Base-by-base conservation (phyloP, 2,113 vertebrate species). In the Xiphophorus maculatus region DNA sequence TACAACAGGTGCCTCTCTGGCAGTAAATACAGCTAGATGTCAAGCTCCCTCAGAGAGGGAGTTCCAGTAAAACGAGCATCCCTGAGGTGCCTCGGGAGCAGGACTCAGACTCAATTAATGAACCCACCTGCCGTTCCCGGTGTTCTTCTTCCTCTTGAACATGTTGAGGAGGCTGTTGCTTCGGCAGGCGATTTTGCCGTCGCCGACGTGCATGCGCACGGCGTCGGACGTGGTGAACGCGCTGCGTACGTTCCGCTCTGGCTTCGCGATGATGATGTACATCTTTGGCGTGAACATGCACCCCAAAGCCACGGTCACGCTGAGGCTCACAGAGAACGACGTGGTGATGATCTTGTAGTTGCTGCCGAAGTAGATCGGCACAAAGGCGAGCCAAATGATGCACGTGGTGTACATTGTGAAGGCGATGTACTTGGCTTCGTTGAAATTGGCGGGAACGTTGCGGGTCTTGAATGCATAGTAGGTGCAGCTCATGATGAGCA, bases 351-450 rank as follows among this genome's bases (percentile, higher is more conserved):
- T 99, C 94, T 99, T 99, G 93, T 99, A 99, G 95, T 99, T 98
- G 95, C 96, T 97, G 71, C 98, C 98, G 1, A 99, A 99, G 92
- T 99, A 99, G 84, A 99, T 99, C 10, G 98, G 98, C 82, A 99
- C 97, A 19, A 99, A 99, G 12, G 98, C 98, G 74, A 99, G 93
- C 98, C 98, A 99, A 93, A 99, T 99, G 74, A 99, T 99, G 48
- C 98, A 99, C 0, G 98, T 99, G 86, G 98, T 99, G 88, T 99
- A 99, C 98, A 99, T 99, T 84, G 98, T 99, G 93, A 99, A 99
- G 69, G 97, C 98, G 68, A 99, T 98, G 81, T 99, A 99, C 86
- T 99, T 99, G 85, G 98, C 98, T 88, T 99, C 98, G 0, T 99
- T 99, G 94, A 99, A 99, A 84, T 99, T 99, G 68, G 97, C 98